Conservation (phyloP, 2,113 vertebrate genomes). For the Neogale vison region DNA sequence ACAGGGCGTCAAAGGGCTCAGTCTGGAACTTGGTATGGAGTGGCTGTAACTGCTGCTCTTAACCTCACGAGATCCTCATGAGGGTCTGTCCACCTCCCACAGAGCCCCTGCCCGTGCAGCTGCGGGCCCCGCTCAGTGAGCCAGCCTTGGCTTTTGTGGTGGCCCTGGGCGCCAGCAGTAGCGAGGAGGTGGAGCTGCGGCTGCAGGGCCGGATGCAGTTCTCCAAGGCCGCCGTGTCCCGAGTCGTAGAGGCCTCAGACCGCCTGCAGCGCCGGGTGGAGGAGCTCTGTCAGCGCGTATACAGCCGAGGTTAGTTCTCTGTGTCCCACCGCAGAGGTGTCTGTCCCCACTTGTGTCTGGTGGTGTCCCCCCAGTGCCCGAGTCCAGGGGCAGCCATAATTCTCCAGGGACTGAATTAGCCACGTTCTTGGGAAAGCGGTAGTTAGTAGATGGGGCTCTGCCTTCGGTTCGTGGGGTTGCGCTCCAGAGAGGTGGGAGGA, state of each 20-base stretch:
- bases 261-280: constrained; percentile 89
- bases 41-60: neutral
- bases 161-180: constrained; percentile 90
- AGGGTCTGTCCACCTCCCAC: neutral
- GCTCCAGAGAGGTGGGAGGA: neutral
- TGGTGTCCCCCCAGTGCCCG: neutral
- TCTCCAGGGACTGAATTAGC: neutral
- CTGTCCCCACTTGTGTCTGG: neutral
- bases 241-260: constrained; percentile 90
- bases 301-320: constrained; percentile 85
- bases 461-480: constrained; percentile 21
- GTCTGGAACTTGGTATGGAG: neutral
- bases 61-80: neutral
- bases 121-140: constrained; percentile 83
- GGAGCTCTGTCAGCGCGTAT: constrained; percentile 87
- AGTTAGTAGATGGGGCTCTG: neutral
- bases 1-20: neutral
- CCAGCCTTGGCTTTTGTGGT: constrained; percentile 90
- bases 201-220: constrained; percentile 93
- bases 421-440: neutral
- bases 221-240: constrained; percentile 91
- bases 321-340: too few species aligned
- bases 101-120: constrained; percentile 57
- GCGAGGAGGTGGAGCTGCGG: constrained; percentile 91
- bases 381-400: neutral